Evolutionary conservation across 2,888 invertebrate genomes (phyloP).

Genomic region (Lysandra coridon): DNA sequence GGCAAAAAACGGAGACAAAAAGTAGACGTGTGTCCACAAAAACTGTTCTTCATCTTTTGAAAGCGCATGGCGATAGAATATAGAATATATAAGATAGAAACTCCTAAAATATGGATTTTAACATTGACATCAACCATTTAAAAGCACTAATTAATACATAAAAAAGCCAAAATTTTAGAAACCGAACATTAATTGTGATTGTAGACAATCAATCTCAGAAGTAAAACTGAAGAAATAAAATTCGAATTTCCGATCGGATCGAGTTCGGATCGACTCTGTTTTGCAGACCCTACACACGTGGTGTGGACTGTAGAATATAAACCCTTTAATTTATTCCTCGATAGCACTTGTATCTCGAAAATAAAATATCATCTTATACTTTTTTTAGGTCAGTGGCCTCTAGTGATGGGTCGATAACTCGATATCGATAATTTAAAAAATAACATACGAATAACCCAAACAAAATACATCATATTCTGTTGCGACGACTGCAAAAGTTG

Average conservation of each 20-base stretch:
- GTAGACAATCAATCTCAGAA: neutral
- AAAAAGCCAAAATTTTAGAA: too few relatives aligned
- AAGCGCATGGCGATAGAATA: neutral
- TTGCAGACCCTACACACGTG: conserved; percentile 71
- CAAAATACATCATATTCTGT: too few relatives aligned
- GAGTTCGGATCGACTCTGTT: conserved; percentile 41
- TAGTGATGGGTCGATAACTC: conserved; percentile 58
- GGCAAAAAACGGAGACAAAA: conserved; percentile 36
- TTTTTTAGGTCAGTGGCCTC: conserved; percentile 73
- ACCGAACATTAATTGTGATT: too few relatives aligned
- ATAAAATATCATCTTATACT: conserved; percentile 74
- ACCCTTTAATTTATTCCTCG: conserved; percentile 79
- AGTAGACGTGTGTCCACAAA: neutral
- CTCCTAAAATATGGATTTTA: neutral
- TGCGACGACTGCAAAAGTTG: too few relatives aligned
- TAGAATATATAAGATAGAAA: neutral
- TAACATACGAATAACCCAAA: neutral
- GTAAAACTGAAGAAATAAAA: neutral
- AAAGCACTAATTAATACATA: neutral
- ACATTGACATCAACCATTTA: neutral
- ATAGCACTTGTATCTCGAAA: conserved; percentile 78
- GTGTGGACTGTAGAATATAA: conserved; percentile 72
- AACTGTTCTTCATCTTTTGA: neutral
- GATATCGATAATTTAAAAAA: conserved; percentile 38
- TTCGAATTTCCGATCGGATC: neutral